These are phyloP conservation scores for Drosophila pegasa DNA, from an alignment of 2,888 invertebrate genomes.

Conservation along the genomic window DNA sequence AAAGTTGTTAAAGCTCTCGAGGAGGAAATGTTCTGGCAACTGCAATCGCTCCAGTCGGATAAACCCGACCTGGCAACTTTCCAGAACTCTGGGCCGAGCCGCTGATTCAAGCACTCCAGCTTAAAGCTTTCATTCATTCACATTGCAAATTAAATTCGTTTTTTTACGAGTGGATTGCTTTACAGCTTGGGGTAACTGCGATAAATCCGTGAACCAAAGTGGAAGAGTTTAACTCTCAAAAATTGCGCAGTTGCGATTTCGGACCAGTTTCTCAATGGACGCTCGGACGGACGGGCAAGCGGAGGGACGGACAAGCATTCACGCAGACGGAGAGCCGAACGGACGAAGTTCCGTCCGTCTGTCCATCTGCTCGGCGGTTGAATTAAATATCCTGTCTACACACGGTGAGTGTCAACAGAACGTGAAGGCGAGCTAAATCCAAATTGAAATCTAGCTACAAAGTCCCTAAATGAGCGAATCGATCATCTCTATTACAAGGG, in stretches of 20 bases:
- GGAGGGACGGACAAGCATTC: neutral
- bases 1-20: neutral
- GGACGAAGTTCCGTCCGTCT: neutral
- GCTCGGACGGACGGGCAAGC: neutral
- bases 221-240: neutral
- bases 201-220: neutral
- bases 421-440: neutral
- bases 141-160: neutral
- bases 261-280: neutral
- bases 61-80: neutral
- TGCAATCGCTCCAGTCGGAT: neutral
- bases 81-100: conserved; percentile 2
- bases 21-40: neutral
- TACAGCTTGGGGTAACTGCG: neutral
- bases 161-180: neutral
- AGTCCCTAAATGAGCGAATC: neutral
- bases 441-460: neutral
- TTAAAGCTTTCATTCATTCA: neutral
- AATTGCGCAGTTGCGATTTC: neutral
- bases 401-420: neutral
- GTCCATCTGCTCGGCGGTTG: neutral
- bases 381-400: neutral
- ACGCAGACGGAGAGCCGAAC: conserved; percentile 1
- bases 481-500: neutral
- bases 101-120: neutral